phyloP scores from a whole-genome alignment of 1,140 invertebrate genomes.

The Stenopsyche tienmushanensis region DNA sequence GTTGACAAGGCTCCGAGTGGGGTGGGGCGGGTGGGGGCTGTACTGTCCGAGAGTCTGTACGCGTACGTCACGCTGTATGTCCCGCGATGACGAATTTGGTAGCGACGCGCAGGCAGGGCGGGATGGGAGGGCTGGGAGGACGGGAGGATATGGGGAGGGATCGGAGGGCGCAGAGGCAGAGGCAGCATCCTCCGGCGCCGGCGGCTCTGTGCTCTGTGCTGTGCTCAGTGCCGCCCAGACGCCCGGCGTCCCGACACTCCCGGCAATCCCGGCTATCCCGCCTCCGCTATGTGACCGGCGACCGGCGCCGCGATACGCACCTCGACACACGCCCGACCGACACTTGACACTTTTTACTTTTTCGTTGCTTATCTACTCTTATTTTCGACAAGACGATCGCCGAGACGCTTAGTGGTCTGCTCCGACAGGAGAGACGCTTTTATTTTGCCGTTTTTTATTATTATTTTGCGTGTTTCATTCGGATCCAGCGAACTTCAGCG shows the following conservation, averaged over 20 bases:
- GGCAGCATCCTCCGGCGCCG: constrained; percentile 41
- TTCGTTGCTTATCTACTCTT: constrained; percentile 12
- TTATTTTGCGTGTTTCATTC: constrained; percentile 8
- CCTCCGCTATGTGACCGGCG: constrained; percentile 31
- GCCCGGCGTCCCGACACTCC: constrained; percentile 30
- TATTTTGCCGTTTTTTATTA: not conserved
- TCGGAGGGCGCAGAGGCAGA: constrained; percentile 42
- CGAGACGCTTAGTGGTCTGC: not conserved
- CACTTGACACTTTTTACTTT: constrained; percentile 22
- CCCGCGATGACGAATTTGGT: constrained; percentile 15
- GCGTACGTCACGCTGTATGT: not conserved
- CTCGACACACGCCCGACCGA: constrained; percentile 32
- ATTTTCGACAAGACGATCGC: not conserved
- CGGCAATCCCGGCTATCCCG: too few relatives aligned
- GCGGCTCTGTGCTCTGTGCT: too few relatives aligned
- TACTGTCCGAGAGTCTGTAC: not conserved
- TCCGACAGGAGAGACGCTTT: not conserved
- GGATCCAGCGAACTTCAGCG: too few relatives aligned
- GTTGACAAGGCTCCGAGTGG: too few relatives aligned
- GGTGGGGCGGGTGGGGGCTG: constrained; percentile 41
- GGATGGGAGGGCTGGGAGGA: constrained; percentile 46
- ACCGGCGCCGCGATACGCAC: constrained; percentile 36
- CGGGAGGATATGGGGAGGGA: constrained; percentile 48
- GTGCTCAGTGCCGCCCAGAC: constrained; percentile 49
- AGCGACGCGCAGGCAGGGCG: constrained; percentile 45